Percentiles rank a stretch among this genome's conserved stretches.
Conservation (phyloP, 1,140 invertebrate species). For the Pogonomyrmex barbatus region DNA sequence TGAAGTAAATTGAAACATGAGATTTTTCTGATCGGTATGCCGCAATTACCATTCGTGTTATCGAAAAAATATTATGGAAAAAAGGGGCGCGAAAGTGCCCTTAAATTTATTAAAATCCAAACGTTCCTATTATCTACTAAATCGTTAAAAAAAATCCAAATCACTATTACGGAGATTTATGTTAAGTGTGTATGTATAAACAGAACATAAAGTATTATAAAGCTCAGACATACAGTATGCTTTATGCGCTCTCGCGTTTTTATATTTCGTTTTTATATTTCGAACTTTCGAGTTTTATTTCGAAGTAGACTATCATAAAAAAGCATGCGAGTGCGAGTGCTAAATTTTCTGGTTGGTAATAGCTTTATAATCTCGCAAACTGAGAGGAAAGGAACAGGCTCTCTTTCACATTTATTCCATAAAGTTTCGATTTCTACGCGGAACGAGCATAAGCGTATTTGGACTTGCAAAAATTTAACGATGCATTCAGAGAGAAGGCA, state of each 20-base stretch:
- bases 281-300: background rate
- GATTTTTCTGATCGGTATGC: constrained; percentile 17
- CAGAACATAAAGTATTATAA: background rate
- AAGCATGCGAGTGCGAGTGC: background rate
- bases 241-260: background rate
- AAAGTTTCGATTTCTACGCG: background rate
- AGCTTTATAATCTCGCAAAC: constrained; percentile 2
- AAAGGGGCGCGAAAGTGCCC: too few relatives aligned
- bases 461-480: constrained; percentile 40
- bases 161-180: background rate
- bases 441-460: constrained; percentile 11
- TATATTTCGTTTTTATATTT: background rate
- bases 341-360: background rate
- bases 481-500: background rate
- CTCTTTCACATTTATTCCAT: background rate
- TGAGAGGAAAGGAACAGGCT: background rate
- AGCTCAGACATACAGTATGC: background rate
- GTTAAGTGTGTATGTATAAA: background rate
- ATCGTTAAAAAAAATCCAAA: background rate
- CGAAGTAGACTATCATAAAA: background rate
- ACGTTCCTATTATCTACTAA: constrained; percentile 2
- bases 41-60: constrained; percentile 25
- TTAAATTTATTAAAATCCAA: background rate
- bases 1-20: constrained; percentile 45
- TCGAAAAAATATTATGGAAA: constrained; percentile 26